These are phyloP conservation scores for Gnatocerus cornutus DNA, from an alignment of 2,888 invertebrate species.

Conservation along the genomic window DNA sequence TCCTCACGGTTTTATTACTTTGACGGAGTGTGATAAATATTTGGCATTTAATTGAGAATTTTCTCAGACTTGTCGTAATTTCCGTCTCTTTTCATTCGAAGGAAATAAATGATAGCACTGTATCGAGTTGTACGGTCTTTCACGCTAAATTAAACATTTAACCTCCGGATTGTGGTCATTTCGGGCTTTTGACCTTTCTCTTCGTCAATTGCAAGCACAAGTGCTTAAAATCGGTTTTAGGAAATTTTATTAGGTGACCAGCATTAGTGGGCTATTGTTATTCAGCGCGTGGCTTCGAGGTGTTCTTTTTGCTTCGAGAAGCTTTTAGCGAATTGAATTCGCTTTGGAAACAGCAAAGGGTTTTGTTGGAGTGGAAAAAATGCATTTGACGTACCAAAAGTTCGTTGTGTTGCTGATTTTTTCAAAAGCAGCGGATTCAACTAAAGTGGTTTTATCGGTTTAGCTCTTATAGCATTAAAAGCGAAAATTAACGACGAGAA, in stretches of 20 bases:
- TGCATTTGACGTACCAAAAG: constrained; percentile 15
- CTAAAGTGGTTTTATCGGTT: background rate
- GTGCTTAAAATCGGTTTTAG: background rate
- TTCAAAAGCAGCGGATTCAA: background rate
- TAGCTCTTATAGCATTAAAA: background rate
- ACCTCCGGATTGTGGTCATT: constrained; percentile 57
- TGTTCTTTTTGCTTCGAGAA: constrained; percentile 56
- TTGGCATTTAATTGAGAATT: constrained; percentile 41
- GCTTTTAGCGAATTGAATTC: constrained; percentile 62
- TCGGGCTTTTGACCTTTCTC: constrained; percentile 55
- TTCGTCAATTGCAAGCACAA: constrained; percentile 8
- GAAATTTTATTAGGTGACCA: constrained; percentile 52
- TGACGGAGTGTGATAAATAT: constrained; percentile 45
- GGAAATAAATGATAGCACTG: constrained; percentile 30
- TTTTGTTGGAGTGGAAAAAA: constrained; percentile 42
- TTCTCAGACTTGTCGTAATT: constrained; percentile 8
- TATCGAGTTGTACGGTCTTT: constrained; percentile 57
- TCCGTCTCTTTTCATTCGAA: constrained; percentile 8
- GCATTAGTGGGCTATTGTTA: constrained; percentile 54
- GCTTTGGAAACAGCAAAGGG: constrained; percentile 49
- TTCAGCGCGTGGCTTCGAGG: constrained; percentile 54
- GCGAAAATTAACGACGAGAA: too few species aligned
- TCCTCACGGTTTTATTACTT: constrained; percentile 40
- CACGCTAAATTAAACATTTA: constrained; percentile 62
- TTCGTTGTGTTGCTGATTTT: constrained; percentile 5